Base-by-base conservation (phyloP, 2,888 invertebrate species). In the Parelbella ahira region DNA sequence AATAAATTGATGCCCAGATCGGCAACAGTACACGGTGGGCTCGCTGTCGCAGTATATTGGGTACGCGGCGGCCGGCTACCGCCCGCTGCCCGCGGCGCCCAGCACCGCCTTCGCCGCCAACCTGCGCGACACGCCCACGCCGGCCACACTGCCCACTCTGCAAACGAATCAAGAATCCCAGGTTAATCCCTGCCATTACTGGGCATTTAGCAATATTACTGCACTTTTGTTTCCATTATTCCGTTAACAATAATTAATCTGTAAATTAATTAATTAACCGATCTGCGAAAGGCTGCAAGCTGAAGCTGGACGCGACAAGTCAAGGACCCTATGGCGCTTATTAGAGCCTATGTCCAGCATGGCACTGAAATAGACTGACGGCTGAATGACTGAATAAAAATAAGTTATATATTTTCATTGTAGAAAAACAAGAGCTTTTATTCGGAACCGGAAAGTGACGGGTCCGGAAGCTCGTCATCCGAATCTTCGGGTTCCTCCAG, bases 31-130 rank as follows among this genome's bases (percentile, higher is more conserved):
- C 77, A 98, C 98, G 56, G 87, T 99, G 61, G 98, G 99, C 1
- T 96, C 98, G 0, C 83, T 99, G 38, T 98, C 99, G 0, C 98
- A 98, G 84, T 96, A 97, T 71, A 90, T 99, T 45, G 97, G 98
- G 60, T 88, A 91, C 58, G 90, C 93, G 44, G 96, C 97, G 1
- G 89, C 86, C 20, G 98, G 97, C 2, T 99, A 99, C 87, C 93
- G 95, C 49, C 92, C 97, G 44, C 88, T 99, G 54, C 97, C 98
- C 0, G 73, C 89, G 1, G 95, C 96, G 71, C 98, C 99, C 0
- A 89, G 90, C 33, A 84, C 86, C 3, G 90, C 94, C 0, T 93
- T 94, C 0, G 94, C 94, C 65, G 88, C 94, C 0, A 82, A 89
- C 1, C 92, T 94, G 0, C 88, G 98, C n/a, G 94, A 95, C 68